These are phyloP conservation scores for Rhizoglyphus robini DNA, from an alignment of 1,140 invertebrate genomes.

Conservation along the genomic window DNA sequence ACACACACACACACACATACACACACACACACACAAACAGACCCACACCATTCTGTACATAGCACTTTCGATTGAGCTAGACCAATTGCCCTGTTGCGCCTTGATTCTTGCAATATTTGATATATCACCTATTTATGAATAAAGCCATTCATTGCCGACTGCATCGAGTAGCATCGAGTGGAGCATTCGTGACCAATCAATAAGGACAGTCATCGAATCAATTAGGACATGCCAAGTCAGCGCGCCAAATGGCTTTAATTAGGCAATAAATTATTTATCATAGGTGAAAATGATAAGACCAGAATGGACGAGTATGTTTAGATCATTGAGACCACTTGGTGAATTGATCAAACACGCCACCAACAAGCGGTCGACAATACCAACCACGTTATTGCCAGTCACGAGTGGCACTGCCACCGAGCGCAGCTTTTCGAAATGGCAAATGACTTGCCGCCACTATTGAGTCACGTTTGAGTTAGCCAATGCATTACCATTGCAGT, in stretches of 20 bases:
- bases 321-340: no score
- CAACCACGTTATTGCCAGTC: conserved; percentile 2
- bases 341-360: no score
- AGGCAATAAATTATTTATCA: no score
- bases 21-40: not conserved
- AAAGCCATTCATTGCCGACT: not conserved
- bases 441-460: no score
- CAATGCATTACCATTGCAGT: not conserved
- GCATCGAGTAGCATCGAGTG: not conserved
- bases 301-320: no score
- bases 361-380: no score
- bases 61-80: not conserved
- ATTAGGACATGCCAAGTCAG: conserved; percentile 14
- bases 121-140: not conserved
- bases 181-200: not conserved
- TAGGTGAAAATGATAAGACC: no score
- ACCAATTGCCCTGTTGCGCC: not conserved
- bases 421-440: not conserved
- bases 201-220: not conserved
- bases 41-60: not conserved
- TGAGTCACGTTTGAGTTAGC: not conserved
- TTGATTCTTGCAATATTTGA: not conserved
- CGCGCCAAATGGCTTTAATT: no score
- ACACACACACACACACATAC: not conserved
- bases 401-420: not conserved